A percentile compares a stretch with the other conserved stretches of the same genome.
These are phyloP conservation scores for Palythoa heliodiscus DNA, from an alignment of 92 coral and sea anemone species.

Conservation along the genomic window DNA sequence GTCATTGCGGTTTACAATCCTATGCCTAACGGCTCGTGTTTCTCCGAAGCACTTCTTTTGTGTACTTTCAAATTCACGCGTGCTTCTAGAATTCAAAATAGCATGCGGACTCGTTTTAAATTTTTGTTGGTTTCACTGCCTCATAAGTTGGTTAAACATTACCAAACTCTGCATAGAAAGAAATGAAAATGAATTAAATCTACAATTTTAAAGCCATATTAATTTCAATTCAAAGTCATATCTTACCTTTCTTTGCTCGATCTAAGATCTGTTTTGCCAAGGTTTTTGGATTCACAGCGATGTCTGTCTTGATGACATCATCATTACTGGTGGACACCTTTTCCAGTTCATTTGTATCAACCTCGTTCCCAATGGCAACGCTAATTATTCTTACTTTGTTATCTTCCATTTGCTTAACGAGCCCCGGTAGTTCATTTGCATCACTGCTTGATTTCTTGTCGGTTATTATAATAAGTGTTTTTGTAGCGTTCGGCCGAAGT, in stretches of 20 bases:
- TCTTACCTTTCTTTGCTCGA: conserved; percentile 54
- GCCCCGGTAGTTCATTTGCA: conserved; percentile 43
- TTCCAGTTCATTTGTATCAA: conserved; percentile 48
- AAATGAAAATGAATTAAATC: too few species aligned
- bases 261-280: conserved; percentile 60
- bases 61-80: too few species aligned
- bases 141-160: too few species aligned
- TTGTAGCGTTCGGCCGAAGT: conserved; percentile 74
- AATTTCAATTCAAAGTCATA: neutral
- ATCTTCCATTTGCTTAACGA: conserved; percentile 59
- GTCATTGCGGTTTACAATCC: too few species aligned
- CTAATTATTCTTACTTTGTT: conserved; percentile 59
- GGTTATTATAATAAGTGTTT: conserved; percentile 51
- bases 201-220: neutral
- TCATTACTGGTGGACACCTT: conserved; percentile 35
- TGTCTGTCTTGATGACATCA: conserved; percentile 44
- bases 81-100: too few species aligned
- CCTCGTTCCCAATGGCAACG: conserved; percentile 68
- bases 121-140: too few species aligned
- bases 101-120: too few species aligned
- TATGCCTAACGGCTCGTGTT: too few species aligned
- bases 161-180: too few species aligned
- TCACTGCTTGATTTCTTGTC: conserved; percentile 44
- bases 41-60: too few species aligned
- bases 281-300: conserved; percentile 51